Evolutionary conservation across 64 coral and sea anemone genomes (phyloP).

Genomic region (Dendrophyllia cribrosa): DNA sequence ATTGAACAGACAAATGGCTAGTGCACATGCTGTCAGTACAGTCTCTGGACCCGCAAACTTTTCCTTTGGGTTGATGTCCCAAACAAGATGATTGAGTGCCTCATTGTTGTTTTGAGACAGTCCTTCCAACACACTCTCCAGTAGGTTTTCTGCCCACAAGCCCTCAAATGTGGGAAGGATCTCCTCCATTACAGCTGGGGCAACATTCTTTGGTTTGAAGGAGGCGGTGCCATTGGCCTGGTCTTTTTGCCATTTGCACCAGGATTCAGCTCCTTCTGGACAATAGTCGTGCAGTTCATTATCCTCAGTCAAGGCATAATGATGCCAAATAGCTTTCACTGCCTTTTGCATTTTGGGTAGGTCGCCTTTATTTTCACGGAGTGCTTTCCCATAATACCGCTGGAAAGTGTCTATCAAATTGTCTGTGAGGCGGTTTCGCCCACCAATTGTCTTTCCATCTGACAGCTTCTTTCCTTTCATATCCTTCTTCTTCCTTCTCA

Average conservation of each 20-base stretch:
- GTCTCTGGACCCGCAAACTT: conserved; percentile 46
- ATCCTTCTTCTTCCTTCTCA: too few species aligned
- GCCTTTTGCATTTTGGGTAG: neutral
- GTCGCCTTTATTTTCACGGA: conserved; percentile 9
- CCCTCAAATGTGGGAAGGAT: conserved; percentile 1
- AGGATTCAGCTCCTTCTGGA: conserved; percentile 25
- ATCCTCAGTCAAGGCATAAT: too few species aligned
- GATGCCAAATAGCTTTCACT: too few species aligned
- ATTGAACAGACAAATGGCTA: conserved; percentile 18
- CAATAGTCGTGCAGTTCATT: too few species aligned
- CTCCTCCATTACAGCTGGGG: too few species aligned
- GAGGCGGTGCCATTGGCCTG: conserved; percentile 12
- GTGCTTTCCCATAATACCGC: conserved; percentile 37
- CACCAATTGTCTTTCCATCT: conserved; percentile 41
- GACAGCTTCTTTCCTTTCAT: conserved; percentile 11
- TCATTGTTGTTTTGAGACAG: conserved; percentile 47
- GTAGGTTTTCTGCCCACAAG: neutral
- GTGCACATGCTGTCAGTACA: conserved; percentile 31
- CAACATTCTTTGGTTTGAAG: conserved; percentile 45
- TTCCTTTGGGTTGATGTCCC: too few species aligned
- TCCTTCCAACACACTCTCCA: conserved; percentile 32
- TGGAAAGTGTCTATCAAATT: conserved; percentile 17
- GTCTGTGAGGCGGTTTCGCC: conserved; percentile 8
- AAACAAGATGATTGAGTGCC: too few species aligned
- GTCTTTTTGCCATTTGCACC: conserved; percentile 55